A percentile compares a stretch with the other conserved stretches of the same genome.
These are phyloP conservation scores for Ceratothoa steindachneri DNA, from an alignment of 2,888 invertebrate genomes.

Conservation along the genomic window DNA sequence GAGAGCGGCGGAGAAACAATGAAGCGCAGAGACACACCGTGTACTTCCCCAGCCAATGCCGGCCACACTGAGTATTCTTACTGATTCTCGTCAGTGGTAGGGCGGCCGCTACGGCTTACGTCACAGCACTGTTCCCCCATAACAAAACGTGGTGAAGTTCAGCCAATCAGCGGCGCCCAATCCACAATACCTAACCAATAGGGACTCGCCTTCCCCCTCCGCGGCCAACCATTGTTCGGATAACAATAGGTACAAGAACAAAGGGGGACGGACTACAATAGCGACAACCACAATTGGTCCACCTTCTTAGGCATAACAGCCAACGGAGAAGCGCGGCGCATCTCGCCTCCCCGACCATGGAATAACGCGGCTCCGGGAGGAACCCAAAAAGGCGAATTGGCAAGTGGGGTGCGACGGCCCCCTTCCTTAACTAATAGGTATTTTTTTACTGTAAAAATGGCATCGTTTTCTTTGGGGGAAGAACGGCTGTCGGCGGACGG, in stretches of 20 bases:
- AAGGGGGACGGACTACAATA: slow-evolving; percentile 45
- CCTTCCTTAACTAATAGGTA: slow-evolving; percentile 38
- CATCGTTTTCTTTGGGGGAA: slow-evolving; percentile 26
- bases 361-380: slow-evolving; percentile 32
- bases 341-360: slow-evolving; percentile 17
- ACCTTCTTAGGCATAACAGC: slow-evolving; percentile 27
- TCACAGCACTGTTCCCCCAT: slow-evolving; percentile 47
- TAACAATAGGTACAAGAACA: slow-evolving; percentile 44
- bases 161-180: slow-evolving; percentile 41
- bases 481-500: neutral
- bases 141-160: slow-evolving; percentile 47
- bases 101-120: slow-evolving; percentile 44
- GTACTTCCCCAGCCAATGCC: slow-evolving; percentile 45
- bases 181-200: slow-evolving; percentile 46
- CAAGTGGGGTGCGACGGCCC: slow-evolving; percentile 28
- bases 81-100: slow-evolving; percentile 45
- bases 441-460: slow-evolving; percentile 44
- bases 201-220: slow-evolving; percentile 42
- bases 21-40: slow-evolving; percentile 40
- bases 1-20: neutral
- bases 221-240: slow-evolving; percentile 45
- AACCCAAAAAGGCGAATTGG: slow-evolving; percentile 41
- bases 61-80: slow-evolving; percentile 47
- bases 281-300: slow-evolving; percentile 45
- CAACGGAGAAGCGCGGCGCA: slow-evolving; percentile 35